phyloP scores from a whole-genome alignment of 1,140 invertebrate species.

The Triops cancriformis region DNA sequence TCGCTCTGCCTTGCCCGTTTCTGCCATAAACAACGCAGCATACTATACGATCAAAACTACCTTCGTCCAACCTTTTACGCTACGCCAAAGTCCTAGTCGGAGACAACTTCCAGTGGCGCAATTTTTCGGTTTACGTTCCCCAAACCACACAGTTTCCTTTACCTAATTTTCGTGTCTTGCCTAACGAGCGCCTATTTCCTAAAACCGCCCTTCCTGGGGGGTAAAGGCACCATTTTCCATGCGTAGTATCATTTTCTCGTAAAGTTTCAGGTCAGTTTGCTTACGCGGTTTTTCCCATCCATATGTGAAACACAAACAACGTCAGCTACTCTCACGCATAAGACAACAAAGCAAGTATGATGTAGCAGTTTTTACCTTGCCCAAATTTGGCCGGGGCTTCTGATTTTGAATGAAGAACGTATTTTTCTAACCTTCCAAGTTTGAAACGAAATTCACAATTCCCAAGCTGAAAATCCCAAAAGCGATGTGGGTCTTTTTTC shows the following conservation, averaged over 20 bases:
- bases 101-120: too few relatives aligned
- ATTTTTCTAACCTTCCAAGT: neutral
- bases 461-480: neutral
- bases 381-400: too few relatives aligned
- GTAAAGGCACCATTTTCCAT: neutral
- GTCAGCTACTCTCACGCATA: neutral
- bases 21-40: too few relatives aligned
- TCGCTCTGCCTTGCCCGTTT: too few relatives aligned
- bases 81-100: too few relatives aligned
- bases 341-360: too few relatives aligned
- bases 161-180: neutral
- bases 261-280: neutral
- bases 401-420: too few relatives aligned
- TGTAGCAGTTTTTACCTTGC: too few relatives aligned
- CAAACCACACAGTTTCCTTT: neutral
- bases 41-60: too few relatives aligned
- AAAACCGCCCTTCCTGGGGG: neutral
- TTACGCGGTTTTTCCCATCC: neutral
- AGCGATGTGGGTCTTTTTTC: neutral
- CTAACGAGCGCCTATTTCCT: neutral
- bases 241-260: neutral
- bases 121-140: neutral
- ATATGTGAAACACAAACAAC: neutral
- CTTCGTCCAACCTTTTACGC: too few relatives aligned
- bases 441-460: neutral